These are phyloP conservation scores for Oryzias celebensis DNA, from an alignment of 2,113 vertebrate genomes.

Conservation along the genomic window DNA sequence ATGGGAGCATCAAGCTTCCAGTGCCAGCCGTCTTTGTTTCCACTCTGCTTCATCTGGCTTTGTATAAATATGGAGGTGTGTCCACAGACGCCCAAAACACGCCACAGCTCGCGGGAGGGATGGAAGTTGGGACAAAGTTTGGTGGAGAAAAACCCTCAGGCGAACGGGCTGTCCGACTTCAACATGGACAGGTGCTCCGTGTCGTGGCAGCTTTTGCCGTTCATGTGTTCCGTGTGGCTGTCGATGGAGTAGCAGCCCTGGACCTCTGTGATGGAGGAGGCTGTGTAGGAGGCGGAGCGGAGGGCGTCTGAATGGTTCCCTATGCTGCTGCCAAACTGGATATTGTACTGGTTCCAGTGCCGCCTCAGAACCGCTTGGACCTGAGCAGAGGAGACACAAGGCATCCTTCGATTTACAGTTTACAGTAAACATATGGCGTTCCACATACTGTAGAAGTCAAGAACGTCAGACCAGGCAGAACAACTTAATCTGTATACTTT, in stretches of 20 bases:
- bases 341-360: conserved; percentile 93
- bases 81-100: conserved; percentile 8
- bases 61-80: background rate
- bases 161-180: conserved; percentile 83
- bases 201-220: conserved; percentile 89
- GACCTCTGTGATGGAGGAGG: conserved; percentile 89
- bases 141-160: conserved; percentile 64
- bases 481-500: too few species aligned
- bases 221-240: conserved; percentile 86
- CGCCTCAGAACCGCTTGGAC: conserved; percentile 91
- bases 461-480: too few species aligned
- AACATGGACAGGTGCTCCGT: conserved; percentile 74
- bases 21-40: conserved; percentile 2
- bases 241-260: conserved; percentile 89
- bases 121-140: background rate
- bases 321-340: conserved; percentile 90
- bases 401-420: background rate
- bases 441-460: too few species aligned
- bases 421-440: too few species aligned
- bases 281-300: conserved; percentile 92
- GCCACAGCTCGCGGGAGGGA: conserved; percentile 16
- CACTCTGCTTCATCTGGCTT: background rate
- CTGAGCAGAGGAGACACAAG: conserved; percentile 61
- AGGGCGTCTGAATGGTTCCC: conserved; percentile 85
- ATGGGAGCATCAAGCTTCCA: background rate